Percentiles rank a stretch among this genome's conserved stretches.
Conservation (phyloP, 2,113 vertebrate species). For the Lates calcarifer region DNA sequence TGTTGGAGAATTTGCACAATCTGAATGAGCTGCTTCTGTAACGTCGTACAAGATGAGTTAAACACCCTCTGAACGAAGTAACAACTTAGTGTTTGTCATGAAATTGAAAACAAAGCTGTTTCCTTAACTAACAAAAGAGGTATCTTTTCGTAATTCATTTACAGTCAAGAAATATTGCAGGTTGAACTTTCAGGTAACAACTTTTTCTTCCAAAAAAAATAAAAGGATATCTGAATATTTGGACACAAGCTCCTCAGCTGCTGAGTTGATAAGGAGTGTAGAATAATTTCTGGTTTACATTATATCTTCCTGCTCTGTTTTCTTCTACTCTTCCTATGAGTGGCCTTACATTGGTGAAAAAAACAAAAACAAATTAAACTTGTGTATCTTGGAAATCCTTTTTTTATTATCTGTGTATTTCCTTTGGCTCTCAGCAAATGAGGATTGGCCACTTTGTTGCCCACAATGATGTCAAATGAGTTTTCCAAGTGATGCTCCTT, state of each 20-base stretch:
- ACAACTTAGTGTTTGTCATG: neutral
- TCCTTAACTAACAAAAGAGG: neutral
- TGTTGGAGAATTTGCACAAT: slow-evolving; percentile 51
- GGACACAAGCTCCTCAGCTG: slow-evolving; percentile 11
- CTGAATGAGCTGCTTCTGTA: slow-evolving; percentile 14
- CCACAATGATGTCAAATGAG: slow-evolving; percentile 30
- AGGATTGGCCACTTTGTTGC: slow-evolving; percentile 23
- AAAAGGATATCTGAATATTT: slow-evolving; percentile 14
- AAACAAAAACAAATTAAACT: neutral
- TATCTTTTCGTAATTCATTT: slow-evolving; percentile 1
- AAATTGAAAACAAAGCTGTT: neutral
- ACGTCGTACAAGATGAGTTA: neutral
- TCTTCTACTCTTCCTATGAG: slow-evolving; percentile 52
- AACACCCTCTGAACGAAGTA: slow-evolving; percentile 11
- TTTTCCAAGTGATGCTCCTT: slow-evolving; percentile 46
- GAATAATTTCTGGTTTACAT: slow-evolving; percentile 55
- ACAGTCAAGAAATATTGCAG: neutral
- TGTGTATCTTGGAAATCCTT: slow-evolving; percentile 22
- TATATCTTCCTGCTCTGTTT: slow-evolving; percentile 31
- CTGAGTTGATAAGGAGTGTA: slow-evolving; percentile 7
- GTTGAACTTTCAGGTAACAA: slow-evolving; percentile 29
- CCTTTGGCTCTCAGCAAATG: slow-evolving; percentile 27
- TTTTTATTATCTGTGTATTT: slow-evolving; percentile 22
- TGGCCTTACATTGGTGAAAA: slow-evolving; percentile 76
- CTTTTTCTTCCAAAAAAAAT: slow-evolving; percentile 21